These are phyloP conservation scores for Melolontha melolontha DNA, from an alignment of 2,888 invertebrate species.

Conservation along the genomic window DNA sequence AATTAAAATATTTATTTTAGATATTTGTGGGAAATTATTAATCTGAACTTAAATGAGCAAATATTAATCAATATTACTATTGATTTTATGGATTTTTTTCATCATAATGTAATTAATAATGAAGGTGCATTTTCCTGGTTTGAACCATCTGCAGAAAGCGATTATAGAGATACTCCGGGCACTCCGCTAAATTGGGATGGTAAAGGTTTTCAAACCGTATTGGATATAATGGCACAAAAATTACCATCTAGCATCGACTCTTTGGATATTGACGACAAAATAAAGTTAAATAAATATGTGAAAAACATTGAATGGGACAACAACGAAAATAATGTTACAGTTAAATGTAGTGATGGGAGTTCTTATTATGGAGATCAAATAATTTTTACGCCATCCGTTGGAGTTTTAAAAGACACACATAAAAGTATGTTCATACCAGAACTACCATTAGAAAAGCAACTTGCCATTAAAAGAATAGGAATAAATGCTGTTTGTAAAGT, in stretches of 20 bases:
- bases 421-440: constrained; percentile 68
- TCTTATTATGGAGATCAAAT: constrained; percentile 70
- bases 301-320: constrained; percentile 45
- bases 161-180: constrained; percentile 77
- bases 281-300: constrained; percentile 49
- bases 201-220: constrained; percentile 72
- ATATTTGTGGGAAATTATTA: constrained; percentile 45
- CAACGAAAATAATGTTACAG: constrained; percentile 55
- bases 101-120: constrained; percentile 47
- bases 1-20: constrained; percentile 41
- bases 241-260: constrained; percentile 38
- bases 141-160: constrained; percentile 74
- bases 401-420: constrained; percentile 73
- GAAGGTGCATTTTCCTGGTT: constrained; percentile 72
- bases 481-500: constrained; percentile 76
- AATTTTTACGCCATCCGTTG: constrained; percentile 75
- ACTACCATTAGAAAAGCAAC: constrained; percentile 67
- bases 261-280: constrained; percentile 49
- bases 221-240: constrained; percentile 70
- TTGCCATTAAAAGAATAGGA: constrained; percentile 69
- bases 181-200: constrained; percentile 78
- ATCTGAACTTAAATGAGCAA: constrained; percentile 45
- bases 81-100: constrained; percentile 44
- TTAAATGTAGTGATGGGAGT: constrained; percentile 66
- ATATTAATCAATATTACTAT: constrained; percentile 44